Base-by-base conservation (phyloP, 2,797 vertebrate genomes). In the Pseudochaenichthys georgianus region DNA sequence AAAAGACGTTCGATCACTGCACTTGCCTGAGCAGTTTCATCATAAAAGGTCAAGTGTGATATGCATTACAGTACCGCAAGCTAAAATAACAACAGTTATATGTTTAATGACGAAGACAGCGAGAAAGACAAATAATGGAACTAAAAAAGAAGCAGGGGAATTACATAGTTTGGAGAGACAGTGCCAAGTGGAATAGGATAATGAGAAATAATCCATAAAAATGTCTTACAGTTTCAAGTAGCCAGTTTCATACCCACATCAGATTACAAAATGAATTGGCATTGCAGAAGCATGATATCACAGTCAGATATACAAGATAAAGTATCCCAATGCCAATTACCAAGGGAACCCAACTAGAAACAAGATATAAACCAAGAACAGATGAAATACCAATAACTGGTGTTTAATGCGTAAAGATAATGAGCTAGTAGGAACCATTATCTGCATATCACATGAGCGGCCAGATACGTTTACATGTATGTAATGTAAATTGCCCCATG, bases 341-440 rank as follows among this genome's bases (percentile, higher is more conserved):
- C 38, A 64, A 3, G 19, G 41, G 57, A 50, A 48, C 6, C 55
- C 28, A 21, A 73, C 23, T 21, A 28, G 16, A 48, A 38, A 34
- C 13, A 47, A n/a, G 17, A 57, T 21, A 21, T n/a, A 46, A 57
- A 17, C 42, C 67, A 77, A 70, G 47, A 63, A 51, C 17, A 54
- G 64, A 73, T 58, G 3, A 77, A 64, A 80, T 4, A 42, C 19
- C n/a, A 67, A 31, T 70, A 62, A 43, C 62, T 57, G 21, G 3
- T 17, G 13, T 53, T 46, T 42, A 63, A 57, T 69, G 61, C 55
- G 28, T 41, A n/a, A 65, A 72, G 59, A 71, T 58, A 28, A 54
- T 21, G 23, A 21, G 23, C 23, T 31, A 48, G 23, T 68, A 16
- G 51, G 54, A 23, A 66, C 48, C 4, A 43, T 57, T 58, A 31